Percentiles rank a stretch among this genome's conserved stretches.
Evolutionary conservation across 2,888 invertebrate genomes (phyloP).

Genomic region (Cremastobaeus sp.): DNA sequence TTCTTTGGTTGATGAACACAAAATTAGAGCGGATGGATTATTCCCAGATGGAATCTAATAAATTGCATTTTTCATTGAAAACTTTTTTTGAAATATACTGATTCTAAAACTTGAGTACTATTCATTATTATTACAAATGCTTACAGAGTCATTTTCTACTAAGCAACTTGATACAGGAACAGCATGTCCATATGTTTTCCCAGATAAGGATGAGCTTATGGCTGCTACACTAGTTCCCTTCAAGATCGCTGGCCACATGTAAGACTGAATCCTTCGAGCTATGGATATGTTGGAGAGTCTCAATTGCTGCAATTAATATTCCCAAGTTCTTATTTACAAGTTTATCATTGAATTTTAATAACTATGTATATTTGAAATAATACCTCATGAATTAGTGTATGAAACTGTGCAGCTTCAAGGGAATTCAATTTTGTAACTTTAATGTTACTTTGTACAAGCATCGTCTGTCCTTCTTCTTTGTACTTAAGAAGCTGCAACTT

Average conservation of each 20-base stretch:
- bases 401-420: constrained; percentile 69
- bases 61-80: background rate
- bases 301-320: background rate
- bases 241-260: constrained; percentile 85
- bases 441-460: constrained; percentile 67
- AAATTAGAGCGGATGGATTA: constrained; percentile 82
- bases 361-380: background rate
- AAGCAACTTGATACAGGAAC: constrained; percentile 84
- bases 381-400: constrained; percentile 65
- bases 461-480: constrained; percentile 60
- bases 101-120: background rate
- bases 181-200: constrained; percentile 86
- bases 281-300: background rate
- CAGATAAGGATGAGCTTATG: constrained; percentile 81
- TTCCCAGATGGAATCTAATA: background rate
- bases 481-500: background rate
- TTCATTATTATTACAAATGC: background rate
- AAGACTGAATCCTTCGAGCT: constrained; percentile 81
- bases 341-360: background rate
- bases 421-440: constrained; percentile 63
- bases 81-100: background rate
- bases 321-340: background rate
- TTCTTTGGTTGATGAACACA: constrained; percentile 80
- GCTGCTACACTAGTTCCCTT: constrained; percentile 83
- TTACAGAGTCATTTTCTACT: constrained; percentile 61